Evolutionary conservation across 2,888 invertebrate species (phyloP).

Genomic region (Aricia artaxerxes): DNA sequence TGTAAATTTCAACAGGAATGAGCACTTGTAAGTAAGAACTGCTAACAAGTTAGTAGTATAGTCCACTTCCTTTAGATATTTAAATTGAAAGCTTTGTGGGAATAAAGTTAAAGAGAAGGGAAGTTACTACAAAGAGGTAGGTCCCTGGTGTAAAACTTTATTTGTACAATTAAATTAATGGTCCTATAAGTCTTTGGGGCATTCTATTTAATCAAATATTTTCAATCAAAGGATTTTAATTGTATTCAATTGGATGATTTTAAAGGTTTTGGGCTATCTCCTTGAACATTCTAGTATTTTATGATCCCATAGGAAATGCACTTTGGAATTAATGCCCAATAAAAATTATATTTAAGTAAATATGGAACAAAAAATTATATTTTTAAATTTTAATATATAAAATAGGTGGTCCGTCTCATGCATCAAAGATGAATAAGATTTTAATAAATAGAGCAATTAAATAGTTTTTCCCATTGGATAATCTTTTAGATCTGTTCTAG

Average conservation of each 20-base stretch:
- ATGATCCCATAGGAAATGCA: neutral
- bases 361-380: too few species aligned
- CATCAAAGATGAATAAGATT: too few species aligned
- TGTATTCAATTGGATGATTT: neutral
- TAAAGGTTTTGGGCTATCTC: neutral
- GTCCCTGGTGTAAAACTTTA: conserved; percentile 18
- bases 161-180: conserved; percentile 20
- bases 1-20: neutral
- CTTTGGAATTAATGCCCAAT: neutral
- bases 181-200: neutral
- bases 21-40: neutral
- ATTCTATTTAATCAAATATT: neutral
- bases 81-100: conserved; percentile 1
- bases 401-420: too few species aligned
- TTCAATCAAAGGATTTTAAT: conserved; percentile 2
- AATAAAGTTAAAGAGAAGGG: neutral
- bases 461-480: too few species aligned
- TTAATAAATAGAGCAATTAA: too few species aligned
- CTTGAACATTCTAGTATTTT: neutral
- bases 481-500: too few species aligned
- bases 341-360: too few species aligned
- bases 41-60: neutral
- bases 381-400: too few species aligned
- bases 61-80: neutral
- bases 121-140: conserved; percentile 7